Conservation (phyloP, 2,888 invertebrate species). For the Anagyrus pseudococci region DNA sequence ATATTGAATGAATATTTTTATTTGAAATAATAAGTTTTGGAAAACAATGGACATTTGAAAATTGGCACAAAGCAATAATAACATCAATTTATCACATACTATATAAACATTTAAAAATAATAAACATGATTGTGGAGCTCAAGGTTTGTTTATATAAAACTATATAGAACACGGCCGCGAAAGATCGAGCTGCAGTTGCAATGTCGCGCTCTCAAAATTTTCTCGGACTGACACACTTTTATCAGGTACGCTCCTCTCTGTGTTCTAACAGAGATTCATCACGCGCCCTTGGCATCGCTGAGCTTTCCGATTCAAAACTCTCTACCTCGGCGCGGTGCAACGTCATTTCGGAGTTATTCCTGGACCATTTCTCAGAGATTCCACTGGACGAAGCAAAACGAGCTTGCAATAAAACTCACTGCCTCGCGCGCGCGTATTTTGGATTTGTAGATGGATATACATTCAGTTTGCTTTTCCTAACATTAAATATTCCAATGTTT, state of each 20-base stretch:
- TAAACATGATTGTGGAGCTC: background rate
- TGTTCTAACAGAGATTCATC: conserved; percentile 5
- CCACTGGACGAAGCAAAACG: too few species aligned
- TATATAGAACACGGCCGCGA: conserved; percentile 21
- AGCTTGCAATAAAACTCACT: too few species aligned
- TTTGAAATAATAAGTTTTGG: too few species aligned
- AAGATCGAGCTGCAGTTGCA: background rate
- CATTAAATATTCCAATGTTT: too few species aligned
- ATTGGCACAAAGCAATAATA: too few species aligned
- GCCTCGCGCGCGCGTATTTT: too few species aligned
- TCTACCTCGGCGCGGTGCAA: background rate
- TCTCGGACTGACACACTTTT: conserved; percentile 28
- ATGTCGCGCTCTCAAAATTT: conserved; percentile 26
- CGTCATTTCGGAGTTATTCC: conserved; percentile 28
- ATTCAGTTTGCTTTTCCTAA: too few species aligned
- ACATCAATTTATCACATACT: background rate
- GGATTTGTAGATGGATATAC: too few species aligned
- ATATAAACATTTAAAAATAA: conserved; percentile 7
- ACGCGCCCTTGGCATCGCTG: conserved; percentile 13
- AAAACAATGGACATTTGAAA: too few species aligned
- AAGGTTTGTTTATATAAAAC: conserved; percentile 32
- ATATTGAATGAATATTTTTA: too few species aligned
- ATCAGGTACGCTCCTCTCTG: background rate
- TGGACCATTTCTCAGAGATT: conserved; percentile 20
- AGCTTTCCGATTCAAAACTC: conserved; percentile 14